Evolutionary conservation across 1,140 invertebrate species (phyloP).

Genomic region (Aphaenogaster ashmeadi): DNA sequence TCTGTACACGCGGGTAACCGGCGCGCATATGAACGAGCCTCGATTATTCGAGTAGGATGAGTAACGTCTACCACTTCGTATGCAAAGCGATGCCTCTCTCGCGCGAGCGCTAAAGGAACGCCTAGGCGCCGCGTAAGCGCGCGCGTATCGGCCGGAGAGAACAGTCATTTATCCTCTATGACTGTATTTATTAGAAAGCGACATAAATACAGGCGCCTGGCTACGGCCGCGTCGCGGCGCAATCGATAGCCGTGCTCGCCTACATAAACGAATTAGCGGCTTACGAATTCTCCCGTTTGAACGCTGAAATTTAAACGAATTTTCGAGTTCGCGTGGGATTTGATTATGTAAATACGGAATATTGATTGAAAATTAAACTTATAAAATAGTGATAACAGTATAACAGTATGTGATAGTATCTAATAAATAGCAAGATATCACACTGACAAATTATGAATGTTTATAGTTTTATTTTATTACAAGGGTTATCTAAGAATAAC

Average conservation of each 20-base stretch:
- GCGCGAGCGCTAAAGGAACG: conserved; percentile 55
- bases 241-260: conserved; percentile 15
- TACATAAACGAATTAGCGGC: conserved; percentile 39
- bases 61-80: conserved; percentile 75
- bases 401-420: background rate
- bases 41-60: conserved; percentile 78
- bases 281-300: conserved; percentile 27
- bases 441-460: background rate
- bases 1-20: conserved; percentile 31
- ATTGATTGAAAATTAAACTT: conserved; percentile 2
- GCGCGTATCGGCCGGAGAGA: conserved; percentile 6
- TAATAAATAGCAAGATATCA: background rate
- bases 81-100: conserved; percentile 71
- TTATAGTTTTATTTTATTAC: background rate
- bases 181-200: conserved; percentile 35
- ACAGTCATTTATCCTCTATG: conserved; percentile 37
- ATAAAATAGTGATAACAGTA: background rate
- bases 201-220: conserved; percentile 35
- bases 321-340: background rate
- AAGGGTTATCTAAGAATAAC: background rate
- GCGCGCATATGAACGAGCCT: conserved; percentile 76
- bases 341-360: conserved; percentile 7
- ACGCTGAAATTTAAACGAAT: conserved; percentile 25
- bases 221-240: conserved; percentile 10
- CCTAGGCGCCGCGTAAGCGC: conserved; percentile 33